Evolutionary conservation across 2,797 vertebrate genomes (phyloP).

Genomic region (Orientallactaga sibirica): DNA sequence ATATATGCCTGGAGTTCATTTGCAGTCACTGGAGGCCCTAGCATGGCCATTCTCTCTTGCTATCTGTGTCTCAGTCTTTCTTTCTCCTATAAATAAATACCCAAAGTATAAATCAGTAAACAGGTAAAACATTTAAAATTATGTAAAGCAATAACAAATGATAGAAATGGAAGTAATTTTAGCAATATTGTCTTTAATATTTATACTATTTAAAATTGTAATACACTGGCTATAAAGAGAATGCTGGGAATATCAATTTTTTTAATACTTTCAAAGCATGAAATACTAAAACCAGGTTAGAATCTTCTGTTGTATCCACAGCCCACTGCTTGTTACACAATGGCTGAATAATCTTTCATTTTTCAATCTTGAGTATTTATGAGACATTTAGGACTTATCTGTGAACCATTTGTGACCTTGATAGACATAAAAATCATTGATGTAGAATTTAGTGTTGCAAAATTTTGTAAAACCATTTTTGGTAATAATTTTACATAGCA

Average conservation of each 20-base stretch:
- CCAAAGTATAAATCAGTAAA: neutral
- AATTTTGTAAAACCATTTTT: constrained; percentile 21
- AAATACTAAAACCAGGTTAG: neutral
- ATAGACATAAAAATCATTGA: constrained; percentile 12
- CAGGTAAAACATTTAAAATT: neutral
- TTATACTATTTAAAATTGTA: constrained; percentile 13
- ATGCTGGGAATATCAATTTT: neutral
- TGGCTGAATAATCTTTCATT: neutral
- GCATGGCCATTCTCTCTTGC: no score
- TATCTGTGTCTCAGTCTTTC: no score
- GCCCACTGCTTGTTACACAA: neutral
- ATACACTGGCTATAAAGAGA: neutral
- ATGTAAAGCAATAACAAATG: constrained; percentile 9
- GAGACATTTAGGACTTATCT: neutral
- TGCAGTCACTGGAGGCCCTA: no score
- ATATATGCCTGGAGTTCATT: no score
- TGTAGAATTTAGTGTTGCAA: constrained; percentile 49
- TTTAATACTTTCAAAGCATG: neutral
- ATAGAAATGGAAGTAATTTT: neutral
- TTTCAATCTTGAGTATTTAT: constrained; percentile 23
- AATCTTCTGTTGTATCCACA: neutral
- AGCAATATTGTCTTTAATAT: constrained; percentile 8
- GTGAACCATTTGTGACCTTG: neutral
- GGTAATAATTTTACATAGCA: constrained; percentile 24
- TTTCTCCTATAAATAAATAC: no score